Base-by-base conservation (phyloP, 2,113 vertebrate genomes). In the Amblyornis subalaris region DNA sequence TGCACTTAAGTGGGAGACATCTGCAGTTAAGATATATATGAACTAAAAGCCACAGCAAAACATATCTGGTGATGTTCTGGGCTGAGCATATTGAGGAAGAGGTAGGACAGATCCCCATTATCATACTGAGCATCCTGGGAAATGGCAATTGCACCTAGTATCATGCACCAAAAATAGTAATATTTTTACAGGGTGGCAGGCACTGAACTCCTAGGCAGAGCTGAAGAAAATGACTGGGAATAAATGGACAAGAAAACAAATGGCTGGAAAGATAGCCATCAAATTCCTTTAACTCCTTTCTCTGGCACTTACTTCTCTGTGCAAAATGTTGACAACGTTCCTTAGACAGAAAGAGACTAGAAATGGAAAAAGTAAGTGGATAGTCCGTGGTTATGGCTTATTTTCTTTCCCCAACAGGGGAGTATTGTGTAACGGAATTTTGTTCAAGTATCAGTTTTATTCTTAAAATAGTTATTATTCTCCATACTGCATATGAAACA, bases 391-490 rank as follows among this genome's bases (percentile, higher is more conserved):
- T 84, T 95, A 88, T 64, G 85, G 72, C 60, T 89, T 91, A 81
- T 91, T 97, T 93, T 91, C 82, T 87, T 95, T 95, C 60, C 51
- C 67, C 48, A 33, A n/a, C 47, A 91, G 72, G 89, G 89, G 85
- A 94, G 89, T 96, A 95, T 95, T 95, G 24, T 95, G 54, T 96
- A 95, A 95, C 36, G 0, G 88, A 88, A 90, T 93, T 96, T 83
- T 80, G 44, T 79, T 95, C 65, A 91, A 94, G 85, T 83, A 85
- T 95, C 74, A 67, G 55, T 88, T 95, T 91, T 95, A 77, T 83
- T 90, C 91, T 84, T 96, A 83, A 95, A 93, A 95, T 88, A 91
- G 89, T 80, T 95, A 91, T 94, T 96, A 93, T 94, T 93, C 94
- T 88, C 84, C 70, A 83, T 91, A 45, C 40, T 90, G 70, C 57